Evolutionary conservation across 2,113 vertebrate species (phyloP).

Genomic region (Struthio camelus): DNA sequence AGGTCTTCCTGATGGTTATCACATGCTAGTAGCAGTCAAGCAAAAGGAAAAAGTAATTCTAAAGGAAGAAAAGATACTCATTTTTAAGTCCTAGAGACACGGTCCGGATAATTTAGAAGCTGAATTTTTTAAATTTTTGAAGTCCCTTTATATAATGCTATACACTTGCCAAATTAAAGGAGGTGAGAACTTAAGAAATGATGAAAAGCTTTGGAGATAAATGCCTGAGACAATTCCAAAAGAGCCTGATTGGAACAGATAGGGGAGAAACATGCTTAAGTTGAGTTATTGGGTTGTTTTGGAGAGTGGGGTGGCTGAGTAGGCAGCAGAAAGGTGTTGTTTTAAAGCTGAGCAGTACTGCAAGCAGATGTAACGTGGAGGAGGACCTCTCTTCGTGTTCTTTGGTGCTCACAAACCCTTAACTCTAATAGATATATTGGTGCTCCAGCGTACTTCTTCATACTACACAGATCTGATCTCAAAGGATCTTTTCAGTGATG

Average conservation of each 20-base stretch:
- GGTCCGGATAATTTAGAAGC: not conserved
- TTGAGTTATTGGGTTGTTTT: not conserved
- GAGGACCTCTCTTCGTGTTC: not conserved
- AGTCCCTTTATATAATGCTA: not conserved
- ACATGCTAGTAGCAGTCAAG: not conserved
- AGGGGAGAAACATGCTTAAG: not conserved
- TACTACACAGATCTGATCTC: rapidly evolving
- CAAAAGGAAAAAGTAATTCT: not conserved
- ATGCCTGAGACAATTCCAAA: not conserved
- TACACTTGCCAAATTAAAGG: not conserved
- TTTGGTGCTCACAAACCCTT: not conserved
- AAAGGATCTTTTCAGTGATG: not conserved
- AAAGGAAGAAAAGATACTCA: not conserved
- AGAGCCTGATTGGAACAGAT: not conserved
- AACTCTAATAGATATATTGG: not conserved
- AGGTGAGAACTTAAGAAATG: not conserved
- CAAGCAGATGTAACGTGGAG: not conserved
- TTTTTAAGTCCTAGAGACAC: not conserved
- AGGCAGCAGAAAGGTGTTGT: not conserved
- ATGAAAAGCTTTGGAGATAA: not conserved
- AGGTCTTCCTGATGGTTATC: not conserved
- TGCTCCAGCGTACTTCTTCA: not conserved
- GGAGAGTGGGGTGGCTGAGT: not conserved
- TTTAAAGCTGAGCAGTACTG: not conserved
- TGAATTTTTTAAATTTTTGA: not conserved